Evolutionary conservation across 2,113 vertebrate genomes (phyloP).

Genomic region (Cochlearius cochlearius): DNA sequence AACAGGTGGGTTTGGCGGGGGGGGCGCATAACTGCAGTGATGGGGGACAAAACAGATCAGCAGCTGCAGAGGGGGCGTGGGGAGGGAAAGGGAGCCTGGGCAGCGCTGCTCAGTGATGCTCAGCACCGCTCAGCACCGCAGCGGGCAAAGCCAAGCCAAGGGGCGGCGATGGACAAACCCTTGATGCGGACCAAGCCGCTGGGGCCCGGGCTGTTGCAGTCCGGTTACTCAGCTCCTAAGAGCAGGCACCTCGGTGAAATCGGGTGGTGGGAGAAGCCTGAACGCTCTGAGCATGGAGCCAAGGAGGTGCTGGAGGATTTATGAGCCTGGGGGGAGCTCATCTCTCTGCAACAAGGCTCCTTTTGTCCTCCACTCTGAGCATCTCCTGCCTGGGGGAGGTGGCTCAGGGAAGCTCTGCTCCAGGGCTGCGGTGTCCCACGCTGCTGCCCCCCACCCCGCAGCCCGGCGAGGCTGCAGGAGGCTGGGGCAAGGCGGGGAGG

Average conservation of each 20-base stretch:
- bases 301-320: not conserved
- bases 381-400: not conserved
- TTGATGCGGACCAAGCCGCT: not conserved
- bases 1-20: not conserved
- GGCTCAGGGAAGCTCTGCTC: not conserved
- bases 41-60: not conserved
- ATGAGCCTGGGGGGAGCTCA: not conserved
- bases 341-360: not conserved
- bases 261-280: not conserved
- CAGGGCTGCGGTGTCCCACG: rapidly evolving
- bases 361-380: not conserved
- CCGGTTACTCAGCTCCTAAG: not conserved
- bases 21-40: not conserved
- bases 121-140: not conserved
- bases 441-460: not conserved
- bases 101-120: rapidly evolving
- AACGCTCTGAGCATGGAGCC: not conserved
- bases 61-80: not conserved
- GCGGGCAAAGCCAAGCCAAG: not conserved
- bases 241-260: not conserved
- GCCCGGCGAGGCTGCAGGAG: not conserved
- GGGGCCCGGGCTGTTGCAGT: not conserved
- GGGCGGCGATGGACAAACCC: rapidly evolving
- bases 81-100: not conserved
- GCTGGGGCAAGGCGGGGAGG: rapidly evolving